phyloP scores from a whole-genome alignment of 92 coral and sea anemone species.

The Parazoanthus atlanticus region DNA sequence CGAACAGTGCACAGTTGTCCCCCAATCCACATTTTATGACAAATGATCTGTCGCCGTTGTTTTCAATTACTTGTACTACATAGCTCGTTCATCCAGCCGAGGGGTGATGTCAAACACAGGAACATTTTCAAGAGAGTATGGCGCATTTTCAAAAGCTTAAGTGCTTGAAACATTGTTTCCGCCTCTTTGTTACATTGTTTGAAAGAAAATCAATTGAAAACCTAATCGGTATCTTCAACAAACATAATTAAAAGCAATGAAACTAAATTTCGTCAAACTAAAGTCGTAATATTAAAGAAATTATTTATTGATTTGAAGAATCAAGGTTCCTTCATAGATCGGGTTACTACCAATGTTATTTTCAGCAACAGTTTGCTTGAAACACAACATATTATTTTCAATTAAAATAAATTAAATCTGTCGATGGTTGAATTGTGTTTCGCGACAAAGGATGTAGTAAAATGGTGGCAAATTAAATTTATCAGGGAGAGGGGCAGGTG shows the following conservation, averaged over 20 bases:
- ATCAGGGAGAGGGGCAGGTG: constrained; percentile 18
- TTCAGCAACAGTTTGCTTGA: constrained; percentile 1
- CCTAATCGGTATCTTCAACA: neutral
- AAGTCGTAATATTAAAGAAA: neutral
- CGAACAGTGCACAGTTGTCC: constrained; percentile 2
- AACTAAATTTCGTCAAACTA: neutral
- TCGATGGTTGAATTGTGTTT: constrained; percentile 14
- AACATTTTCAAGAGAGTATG: constrained; percentile 13
- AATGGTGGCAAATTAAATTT: neutral
- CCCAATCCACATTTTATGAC: neutral
- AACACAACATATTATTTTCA: constrained; percentile 17
- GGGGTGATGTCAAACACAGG: constrained; percentile 1
- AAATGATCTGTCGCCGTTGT: neutral
- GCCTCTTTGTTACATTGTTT: constrained; percentile 37
- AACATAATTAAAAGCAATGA: constrained; percentile 15
- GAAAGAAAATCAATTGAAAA: constrained; percentile 16
- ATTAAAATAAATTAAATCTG: constrained; percentile 13
- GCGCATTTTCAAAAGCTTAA: neutral
- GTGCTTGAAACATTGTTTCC: constrained; percentile 33
- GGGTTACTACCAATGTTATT: neutral
- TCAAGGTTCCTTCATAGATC: neutral
- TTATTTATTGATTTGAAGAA: constrained; percentile 1
- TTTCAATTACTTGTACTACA: neutral
- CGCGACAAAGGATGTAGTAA: constrained; percentile 14
- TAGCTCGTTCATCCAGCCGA: neutral